Base-by-base conservation (phyloP, 2,113 vertebrate species). In the Pteruthius melanotis region DNA sequence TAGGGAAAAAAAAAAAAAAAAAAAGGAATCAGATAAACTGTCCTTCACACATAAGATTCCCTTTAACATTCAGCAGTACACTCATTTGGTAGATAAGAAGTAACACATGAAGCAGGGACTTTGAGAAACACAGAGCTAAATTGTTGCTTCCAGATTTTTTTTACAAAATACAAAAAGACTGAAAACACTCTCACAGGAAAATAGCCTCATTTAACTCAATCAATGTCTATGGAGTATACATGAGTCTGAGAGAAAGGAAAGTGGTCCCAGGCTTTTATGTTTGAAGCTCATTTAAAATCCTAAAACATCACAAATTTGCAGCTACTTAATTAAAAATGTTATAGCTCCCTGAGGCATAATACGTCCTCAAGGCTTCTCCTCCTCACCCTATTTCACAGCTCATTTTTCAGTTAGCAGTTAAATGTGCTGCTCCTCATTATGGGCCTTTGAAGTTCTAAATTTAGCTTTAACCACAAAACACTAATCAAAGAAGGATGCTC, bases 251-350 rank as follows among this genome's bases (percentile, higher is more conserved):
- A 74, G 87, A 84, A 89, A 91, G 42, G 23, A 89, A 92, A 92
- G 59, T 22, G 17, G 5, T 35, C 24, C 59, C 0, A 0, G 39
- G 61, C 24, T 89, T 91, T 44, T 76, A 42, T 78, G 69, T 37
- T 37, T 52, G 68, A 90, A 89, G 84, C 83, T 83, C 74, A 56
- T 89, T 90, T 91, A 56, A 91, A 83, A 79, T 61, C 60, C 14
- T 87, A 90, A 97, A 97, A 86, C 80, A 90, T 76, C 88, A 82
- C 91, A 94, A 96, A 97, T 96, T 96, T 96, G 89, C 94, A 97
- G 91, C 83, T 94, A 93, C 80, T 97, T 98, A 76, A 97, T 97
- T 97, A 93, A 97, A 95, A 96, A 82, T 88, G 68, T 95, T 94
- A 90, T 89, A 97, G 86, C 75, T 92, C 94, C 83, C 90, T 57